Base-by-base conservation (phyloP, 1,140 invertebrate species). In the Pseudomyrmex pallidus region DNA sequence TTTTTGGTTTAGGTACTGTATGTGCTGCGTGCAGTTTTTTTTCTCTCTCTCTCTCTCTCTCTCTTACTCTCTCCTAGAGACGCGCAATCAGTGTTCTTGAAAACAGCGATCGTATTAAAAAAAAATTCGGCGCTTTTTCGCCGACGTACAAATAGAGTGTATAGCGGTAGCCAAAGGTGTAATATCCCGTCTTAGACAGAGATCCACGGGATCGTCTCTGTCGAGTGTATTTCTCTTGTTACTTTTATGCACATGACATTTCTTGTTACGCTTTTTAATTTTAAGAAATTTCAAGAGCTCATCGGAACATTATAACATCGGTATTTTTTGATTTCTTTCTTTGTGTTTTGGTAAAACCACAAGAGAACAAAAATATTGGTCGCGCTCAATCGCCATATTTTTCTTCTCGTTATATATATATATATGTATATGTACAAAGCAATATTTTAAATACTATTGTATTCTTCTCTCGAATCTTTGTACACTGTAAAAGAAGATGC, bases 131-230 rank as follows among this genome's bases (percentile, higher is more conserved):
- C 87, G 44, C 9, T 80, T 86, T 76, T 86, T 86, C 52, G 87
- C 85, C 83, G 87, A 87, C 85, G 89, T 92, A 90, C 89, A 91
- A 91, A 92, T 91, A 92, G 90, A 83, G 85, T 87, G 85, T 93
- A 35, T 35, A 92, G 87, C 85, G 84, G 90, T 92, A 91, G 86
- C 87, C 89, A 91, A 91, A 92, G 90, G 35, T 35, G 35, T 35
- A 35, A 35, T 90, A 90, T 85, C 89, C 85, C 85, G 78, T 61
- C 84, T 74, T 88, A 88, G 87, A 62, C 88, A 88, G 74, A 76
- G 68, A 89, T 88, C 73, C 57, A 68, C 73, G 67, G 72, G 63
- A 85, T 88, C 68, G 54, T 35, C 35, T 35, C 22, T 12, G 70
- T 61, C 56, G 85, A 50, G 83, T 63, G 73, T 83, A 57, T n/a